These are phyloP conservation scores for Portunus trituberculatus DNA, from an alignment of 1,140 invertebrate species.

Conservation along the genomic window DNA sequence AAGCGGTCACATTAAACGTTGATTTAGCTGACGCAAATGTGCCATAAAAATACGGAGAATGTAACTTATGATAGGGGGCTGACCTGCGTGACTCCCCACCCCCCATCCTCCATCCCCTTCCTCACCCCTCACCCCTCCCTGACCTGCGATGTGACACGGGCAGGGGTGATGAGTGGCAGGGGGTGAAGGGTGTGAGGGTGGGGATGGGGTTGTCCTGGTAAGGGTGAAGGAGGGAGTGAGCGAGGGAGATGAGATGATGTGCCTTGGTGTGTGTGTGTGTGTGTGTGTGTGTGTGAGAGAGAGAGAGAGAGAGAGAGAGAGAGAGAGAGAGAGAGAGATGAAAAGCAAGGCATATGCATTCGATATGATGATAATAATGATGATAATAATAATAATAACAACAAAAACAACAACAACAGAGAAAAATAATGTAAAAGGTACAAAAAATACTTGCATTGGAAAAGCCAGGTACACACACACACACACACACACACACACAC, in stretches of 20 bases:
- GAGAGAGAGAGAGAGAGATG: not conserved
- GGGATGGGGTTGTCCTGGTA: not conserved
- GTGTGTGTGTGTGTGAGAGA: too few relatives aligned
- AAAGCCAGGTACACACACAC: not conserved
- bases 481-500: constrained; percentile 25
- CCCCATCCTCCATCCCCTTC: not conserved
- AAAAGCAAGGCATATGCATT: not conserved
- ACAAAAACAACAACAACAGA: not conserved
- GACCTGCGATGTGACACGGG: constrained; percentile 23
- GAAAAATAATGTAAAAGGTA: too few relatives aligned
- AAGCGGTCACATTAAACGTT: not conserved
- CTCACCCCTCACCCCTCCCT: not conserved
- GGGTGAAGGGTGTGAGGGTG: not conserved
- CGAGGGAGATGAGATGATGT: not conserved
- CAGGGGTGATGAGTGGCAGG: not conserved
- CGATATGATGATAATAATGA: not conserved
- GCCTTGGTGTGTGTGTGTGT: too few relatives aligned
- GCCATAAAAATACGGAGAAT: not conserved
- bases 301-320: constrained; percentile 6
- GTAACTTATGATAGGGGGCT: constrained; percentile 34
- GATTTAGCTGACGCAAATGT: constrained; percentile 10
- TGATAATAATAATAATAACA: not conserved
- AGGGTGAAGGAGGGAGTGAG: not conserved
- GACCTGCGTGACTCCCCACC: constrained; percentile 20
- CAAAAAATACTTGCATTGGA: too few relatives aligned